Conservation (phyloP, 2,888 invertebrate genomes). For the Microdon myrmicae region DNA sequence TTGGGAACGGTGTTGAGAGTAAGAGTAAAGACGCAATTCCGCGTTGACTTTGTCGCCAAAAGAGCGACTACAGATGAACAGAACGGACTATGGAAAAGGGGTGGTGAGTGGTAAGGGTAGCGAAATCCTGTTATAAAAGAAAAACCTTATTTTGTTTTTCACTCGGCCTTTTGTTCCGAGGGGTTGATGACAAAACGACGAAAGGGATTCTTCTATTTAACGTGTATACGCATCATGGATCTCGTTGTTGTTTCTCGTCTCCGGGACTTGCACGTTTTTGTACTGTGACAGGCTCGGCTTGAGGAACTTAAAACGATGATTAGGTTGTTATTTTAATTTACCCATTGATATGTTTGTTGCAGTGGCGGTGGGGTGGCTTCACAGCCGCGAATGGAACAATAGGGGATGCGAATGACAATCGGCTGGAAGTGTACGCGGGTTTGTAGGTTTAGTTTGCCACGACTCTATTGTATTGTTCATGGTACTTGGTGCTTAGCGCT, state of each 20-base stretch:
- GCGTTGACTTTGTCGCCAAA: constrained; percentile 53
- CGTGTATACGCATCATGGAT: constrained; percentile 45
- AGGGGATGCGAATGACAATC: constrained; percentile 39
- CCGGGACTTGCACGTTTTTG: constrained; percentile 13
- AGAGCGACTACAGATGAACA: constrained; percentile 12
- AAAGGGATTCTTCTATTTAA: constrained; percentile 52
- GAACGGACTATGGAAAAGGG: constrained; percentile 36
- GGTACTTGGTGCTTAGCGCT: constrained; percentile 19
- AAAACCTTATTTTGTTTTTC: constrained; percentile 31
- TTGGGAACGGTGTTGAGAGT: constrained; percentile 35
- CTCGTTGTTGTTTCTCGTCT: constrained; percentile 24
- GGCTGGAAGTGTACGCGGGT: constrained; percentile 26
- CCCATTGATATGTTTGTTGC: constrained; percentile 65
- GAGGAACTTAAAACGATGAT: constrained; percentile 67
- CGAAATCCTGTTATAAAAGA: constrained; percentile 50
- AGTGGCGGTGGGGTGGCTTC: constrained; percentile 41
- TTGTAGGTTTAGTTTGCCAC: constrained; percentile 9
- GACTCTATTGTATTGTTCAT: constrained; percentile 16
- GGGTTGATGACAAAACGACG: constrained; percentile 55
- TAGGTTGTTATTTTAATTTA: constrained; percentile 69
- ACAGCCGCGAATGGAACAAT: constrained; percentile 35
- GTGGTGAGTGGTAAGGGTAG: constrained; percentile 57
- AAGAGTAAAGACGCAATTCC: constrained; percentile 28
- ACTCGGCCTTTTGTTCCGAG: constrained; percentile 11
- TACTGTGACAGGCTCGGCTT: constrained; percentile 30